Evolutionary conservation across 2,888 invertebrate species (phyloP).

Genomic region (Diploptera punctata): DNA sequence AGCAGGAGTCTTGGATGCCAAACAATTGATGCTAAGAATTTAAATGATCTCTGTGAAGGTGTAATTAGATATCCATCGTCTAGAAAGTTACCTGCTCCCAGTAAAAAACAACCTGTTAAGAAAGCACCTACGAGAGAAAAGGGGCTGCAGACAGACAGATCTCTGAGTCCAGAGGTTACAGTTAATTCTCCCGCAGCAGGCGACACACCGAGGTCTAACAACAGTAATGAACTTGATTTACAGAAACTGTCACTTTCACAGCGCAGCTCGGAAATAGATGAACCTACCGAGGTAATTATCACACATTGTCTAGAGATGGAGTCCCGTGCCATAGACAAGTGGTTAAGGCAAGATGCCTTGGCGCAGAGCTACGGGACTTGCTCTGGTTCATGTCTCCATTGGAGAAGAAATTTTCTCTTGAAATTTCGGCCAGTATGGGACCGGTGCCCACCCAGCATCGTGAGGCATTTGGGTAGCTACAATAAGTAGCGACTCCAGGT

Average conservation of each 20-base stretch:
- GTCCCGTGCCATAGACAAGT: too few species aligned
- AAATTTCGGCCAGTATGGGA: too few species aligned
- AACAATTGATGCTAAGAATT: conserved; percentile 50
- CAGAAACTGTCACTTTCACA: neutral
- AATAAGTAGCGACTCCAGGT: too few species aligned
- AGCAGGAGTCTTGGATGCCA: conserved; percentile 51
- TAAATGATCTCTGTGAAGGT: conserved; percentile 50
- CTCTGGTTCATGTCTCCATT: too few species aligned
- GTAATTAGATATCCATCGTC: conserved; percentile 49
- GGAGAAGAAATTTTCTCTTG: too few species aligned
- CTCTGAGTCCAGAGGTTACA: conserved; percentile 21
- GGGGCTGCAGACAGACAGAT: conserved; percentile 34
- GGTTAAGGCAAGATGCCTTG: too few species aligned
- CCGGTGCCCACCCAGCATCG: too few species aligned
- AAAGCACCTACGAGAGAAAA: conserved; percentile 23
- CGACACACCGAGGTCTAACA: neutral
- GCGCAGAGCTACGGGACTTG: too few species aligned
- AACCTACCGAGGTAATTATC: neutral
- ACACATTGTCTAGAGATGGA: too few species aligned
- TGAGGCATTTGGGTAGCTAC: too few species aligned
- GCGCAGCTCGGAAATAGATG: neutral
- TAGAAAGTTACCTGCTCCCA: conserved; percentile 25
- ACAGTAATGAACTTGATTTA: neutral
- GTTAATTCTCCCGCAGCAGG: neutral
- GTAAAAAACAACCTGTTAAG: conserved; percentile 24